Conservation (phyloP, 2,888 invertebrate species). For the Lissocephala sabroskyi region DNA sequence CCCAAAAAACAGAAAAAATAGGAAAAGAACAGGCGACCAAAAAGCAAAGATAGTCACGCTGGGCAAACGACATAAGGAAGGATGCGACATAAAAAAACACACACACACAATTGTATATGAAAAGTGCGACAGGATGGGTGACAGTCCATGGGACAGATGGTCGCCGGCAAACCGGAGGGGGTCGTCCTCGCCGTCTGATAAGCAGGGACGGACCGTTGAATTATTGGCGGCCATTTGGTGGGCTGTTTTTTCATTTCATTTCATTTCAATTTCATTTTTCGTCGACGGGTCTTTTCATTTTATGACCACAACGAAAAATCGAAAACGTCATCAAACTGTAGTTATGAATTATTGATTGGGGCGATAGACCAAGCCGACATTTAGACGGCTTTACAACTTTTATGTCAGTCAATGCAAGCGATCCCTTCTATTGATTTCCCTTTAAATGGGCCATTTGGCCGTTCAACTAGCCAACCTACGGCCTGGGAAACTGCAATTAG, state of each 20-base stretch:
- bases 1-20: background rate
- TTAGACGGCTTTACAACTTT: constrained; percentile 33
- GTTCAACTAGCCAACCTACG: constrained; percentile 15
- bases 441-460: background rate
- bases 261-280: constrained; percentile 21
- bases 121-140: background rate
- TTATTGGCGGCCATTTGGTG: constrained; percentile 34
- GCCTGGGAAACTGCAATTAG: no score
- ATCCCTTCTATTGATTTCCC: no score
- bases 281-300: constrained; percentile 37
- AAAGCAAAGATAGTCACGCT: constrained; percentile 32
- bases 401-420: background rate
- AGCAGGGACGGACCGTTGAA: constrained; percentile 25
- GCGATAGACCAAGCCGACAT: constrained; percentile 27
- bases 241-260: constrained; percentile 34
- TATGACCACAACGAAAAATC: constrained; percentile 44
- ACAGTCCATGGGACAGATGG: constrained; percentile 10
- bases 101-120: background rate
- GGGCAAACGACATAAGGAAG: constrained; percentile 12
- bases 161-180: no score
- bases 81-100: constrained; percentile 8
- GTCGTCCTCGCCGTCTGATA: no score
- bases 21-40: constrained; percentile 16
- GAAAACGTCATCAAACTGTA: constrained; percentile 49
- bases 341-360: constrained; percentile 64